These are phyloP conservation scores for Labia minor DNA, from an alignment of 2,888 invertebrate genomes.

Conservation along the genomic window DNA sequence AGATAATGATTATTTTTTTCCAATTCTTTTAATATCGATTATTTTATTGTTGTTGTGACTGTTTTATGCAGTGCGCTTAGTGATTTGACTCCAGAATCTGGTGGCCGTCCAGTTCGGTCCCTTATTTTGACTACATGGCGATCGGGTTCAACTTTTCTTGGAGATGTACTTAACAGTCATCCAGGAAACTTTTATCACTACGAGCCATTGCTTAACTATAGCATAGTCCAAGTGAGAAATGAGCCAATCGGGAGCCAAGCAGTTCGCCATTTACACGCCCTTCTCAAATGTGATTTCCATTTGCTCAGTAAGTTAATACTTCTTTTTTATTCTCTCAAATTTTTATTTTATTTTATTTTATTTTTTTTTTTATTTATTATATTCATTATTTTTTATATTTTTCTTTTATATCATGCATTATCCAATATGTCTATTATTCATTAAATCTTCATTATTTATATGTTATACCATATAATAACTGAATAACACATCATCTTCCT, in stretches of 20 bases:
- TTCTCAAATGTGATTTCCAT: constrained; percentile 66
- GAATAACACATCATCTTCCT: too few species aligned
- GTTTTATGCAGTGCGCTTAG: constrained; percentile 43
- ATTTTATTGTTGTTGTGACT: too few species aligned
- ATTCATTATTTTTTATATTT: not conserved
- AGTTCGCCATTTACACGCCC: constrained; percentile 53
- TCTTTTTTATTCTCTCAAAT: not conserved
- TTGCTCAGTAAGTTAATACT: constrained; percentile 43
- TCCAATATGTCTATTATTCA: not conserved
- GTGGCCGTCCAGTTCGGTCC: constrained; percentile 62
- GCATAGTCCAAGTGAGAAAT: constrained; percentile 69
- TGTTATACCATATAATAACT: too few species aligned
- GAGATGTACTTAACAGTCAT: constrained; percentile 70
- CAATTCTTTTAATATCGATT: too few species aligned
- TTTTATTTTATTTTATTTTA: not conserved
- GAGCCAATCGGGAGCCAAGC: constrained; percentile 58
- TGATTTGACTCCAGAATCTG: constrained; percentile 56
- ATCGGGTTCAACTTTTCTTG: constrained; percentile 81
- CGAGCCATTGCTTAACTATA: constrained; percentile 74
- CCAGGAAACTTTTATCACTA: constrained; percentile 85
- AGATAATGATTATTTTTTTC: too few species aligned
- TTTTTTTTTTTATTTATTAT: too few species aligned
- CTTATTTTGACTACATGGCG: constrained; percentile 81
- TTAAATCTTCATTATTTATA: not conserved
- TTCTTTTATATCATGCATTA: not conserved